phyloP scores from a whole-genome alignment of 2,888 invertebrate genomes.

The Gymnocheta viridis region DNA sequence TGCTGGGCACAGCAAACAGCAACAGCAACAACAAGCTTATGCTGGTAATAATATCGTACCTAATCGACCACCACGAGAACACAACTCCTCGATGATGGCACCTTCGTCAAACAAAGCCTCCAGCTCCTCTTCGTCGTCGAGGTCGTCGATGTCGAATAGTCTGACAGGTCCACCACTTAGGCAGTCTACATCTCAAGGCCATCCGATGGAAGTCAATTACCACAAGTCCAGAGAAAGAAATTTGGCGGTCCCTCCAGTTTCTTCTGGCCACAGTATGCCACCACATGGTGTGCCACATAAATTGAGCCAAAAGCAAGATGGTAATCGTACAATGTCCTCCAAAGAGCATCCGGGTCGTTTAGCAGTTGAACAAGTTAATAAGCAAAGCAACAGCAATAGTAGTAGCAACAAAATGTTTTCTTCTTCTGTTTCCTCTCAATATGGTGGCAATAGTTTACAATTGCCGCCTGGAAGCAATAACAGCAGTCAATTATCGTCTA shows the following conservation, averaged over 20 bases:
- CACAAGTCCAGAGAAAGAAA: constrained; percentile 77
- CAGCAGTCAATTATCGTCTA: constrained; percentile 49
- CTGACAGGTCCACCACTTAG: constrained; percentile 65
- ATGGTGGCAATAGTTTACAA: constrained; percentile 67
- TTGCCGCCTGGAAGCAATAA: constrained; percentile 66
- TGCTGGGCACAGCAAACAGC: constrained; percentile 63
- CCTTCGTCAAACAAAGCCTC: constrained; percentile 68
- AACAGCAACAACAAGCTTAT: constrained; percentile 73
- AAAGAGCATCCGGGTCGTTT: constrained; percentile 70
- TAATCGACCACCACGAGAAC: constrained; percentile 75
- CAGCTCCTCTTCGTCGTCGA: constrained; percentile 68
- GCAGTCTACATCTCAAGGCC: constrained; percentile 71
- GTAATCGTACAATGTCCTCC: constrained; percentile 68
- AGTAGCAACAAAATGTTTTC: constrained; percentile 75
- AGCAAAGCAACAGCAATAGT: constrained; percentile 47
- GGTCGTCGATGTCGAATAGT: constrained; percentile 61
- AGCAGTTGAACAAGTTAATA: constrained; percentile 56
- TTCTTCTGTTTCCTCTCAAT: constrained; percentile 67
- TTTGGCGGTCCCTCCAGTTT: constrained; percentile 67
- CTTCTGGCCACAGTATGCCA: constrained; percentile 71
- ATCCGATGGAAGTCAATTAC: constrained; percentile 76
- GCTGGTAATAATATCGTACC: constrained; percentile 54
- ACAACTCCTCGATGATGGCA: constrained; percentile 70
- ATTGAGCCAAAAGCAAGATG: constrained; percentile 74
- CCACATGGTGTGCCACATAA: constrained; percentile 72